A percentile compares a stretch with the other conserved stretches of the same genome.
Evolutionary conservation across 2,888 invertebrate species (phyloP).

Genomic region (Lumbricus terrestris): DNA sequence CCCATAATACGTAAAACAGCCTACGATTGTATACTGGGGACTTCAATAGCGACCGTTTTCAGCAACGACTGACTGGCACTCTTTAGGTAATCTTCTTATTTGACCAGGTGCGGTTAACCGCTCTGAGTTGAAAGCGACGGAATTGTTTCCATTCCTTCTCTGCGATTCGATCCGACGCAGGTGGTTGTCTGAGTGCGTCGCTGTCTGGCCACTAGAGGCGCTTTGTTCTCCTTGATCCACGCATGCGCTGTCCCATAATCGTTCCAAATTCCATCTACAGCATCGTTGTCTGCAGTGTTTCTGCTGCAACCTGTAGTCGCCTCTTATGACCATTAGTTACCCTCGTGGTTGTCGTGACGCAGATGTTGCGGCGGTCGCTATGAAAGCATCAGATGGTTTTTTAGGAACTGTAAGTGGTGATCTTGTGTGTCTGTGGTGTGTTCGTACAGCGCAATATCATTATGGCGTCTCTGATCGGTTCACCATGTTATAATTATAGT

Average conservation of each 20-base stretch:
- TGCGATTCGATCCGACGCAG: background rate
- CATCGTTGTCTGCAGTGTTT: background rate
- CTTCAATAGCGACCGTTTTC: background rate
- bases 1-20: background rate
- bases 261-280: background rate
- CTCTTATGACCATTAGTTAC: background rate
- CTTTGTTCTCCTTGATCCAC: background rate
- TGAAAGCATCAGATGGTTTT: no score
- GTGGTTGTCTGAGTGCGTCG: background rate
- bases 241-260: background rate
- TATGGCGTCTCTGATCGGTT: no score
- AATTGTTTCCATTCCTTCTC: background rate
- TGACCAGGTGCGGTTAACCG: no score
- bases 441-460: no score
- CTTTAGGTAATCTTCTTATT: no score
- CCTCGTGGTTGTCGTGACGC: background rate
- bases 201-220: background rate
- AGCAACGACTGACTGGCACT: background rate
- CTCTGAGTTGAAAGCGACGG: background rate
- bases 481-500: no score
- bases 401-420: background rate
- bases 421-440: background rate
- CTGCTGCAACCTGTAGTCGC: background rate
- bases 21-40: background rate
- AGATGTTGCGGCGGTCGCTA: background rate